Conservation (phyloP, 2,113 vertebrate genomes). For the Limanda limanda region DNA sequence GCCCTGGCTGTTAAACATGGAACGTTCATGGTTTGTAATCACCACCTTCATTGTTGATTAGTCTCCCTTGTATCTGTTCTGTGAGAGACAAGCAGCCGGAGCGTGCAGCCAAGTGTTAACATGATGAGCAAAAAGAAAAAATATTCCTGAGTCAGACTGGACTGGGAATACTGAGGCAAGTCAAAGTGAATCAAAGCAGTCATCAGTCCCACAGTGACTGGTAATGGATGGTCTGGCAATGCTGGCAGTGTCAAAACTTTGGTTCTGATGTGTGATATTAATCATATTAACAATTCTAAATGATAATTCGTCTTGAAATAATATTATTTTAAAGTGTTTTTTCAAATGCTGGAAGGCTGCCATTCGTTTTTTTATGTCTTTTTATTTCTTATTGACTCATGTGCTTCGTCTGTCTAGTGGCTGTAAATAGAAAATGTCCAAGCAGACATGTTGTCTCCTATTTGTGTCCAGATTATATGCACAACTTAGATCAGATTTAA, state of each 20-base stretch:
- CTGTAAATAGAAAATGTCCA: constrained; percentile 1
- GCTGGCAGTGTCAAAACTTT: background rate
- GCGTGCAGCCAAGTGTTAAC: constrained; percentile 51
- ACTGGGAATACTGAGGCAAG: constrained; percentile 63
- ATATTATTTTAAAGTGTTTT: background rate
- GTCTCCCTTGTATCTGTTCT: constrained; percentile 49
- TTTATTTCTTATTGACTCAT: background rate
- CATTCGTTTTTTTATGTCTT: constrained; percentile 3
- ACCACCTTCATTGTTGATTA: constrained; percentile 35
- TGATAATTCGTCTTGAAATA: constrained; percentile 8
- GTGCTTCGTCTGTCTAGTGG: background rate
- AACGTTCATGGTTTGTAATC: constrained; percentile 28
- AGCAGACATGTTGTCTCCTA: background rate
- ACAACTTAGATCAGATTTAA: background rate
- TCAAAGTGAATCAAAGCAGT: constrained; percentile 47
- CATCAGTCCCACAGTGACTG: constrained; percentile 17
- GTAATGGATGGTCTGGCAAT: background rate
- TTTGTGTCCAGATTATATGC: constrained; percentile 1
- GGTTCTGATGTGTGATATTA: background rate
- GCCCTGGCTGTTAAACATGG: constrained; percentile 30
- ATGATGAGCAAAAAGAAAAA: constrained; percentile 60
- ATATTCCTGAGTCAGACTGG: constrained; percentile 64
- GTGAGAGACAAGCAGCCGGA: constrained; percentile 29
- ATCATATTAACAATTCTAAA: background rate
- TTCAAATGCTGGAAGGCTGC: background rate